These are phyloP conservation scores for Nycticebus coucang DNA, from an alignment of 2,113 vertebrate species.

Conservation along the genomic window DNA sequence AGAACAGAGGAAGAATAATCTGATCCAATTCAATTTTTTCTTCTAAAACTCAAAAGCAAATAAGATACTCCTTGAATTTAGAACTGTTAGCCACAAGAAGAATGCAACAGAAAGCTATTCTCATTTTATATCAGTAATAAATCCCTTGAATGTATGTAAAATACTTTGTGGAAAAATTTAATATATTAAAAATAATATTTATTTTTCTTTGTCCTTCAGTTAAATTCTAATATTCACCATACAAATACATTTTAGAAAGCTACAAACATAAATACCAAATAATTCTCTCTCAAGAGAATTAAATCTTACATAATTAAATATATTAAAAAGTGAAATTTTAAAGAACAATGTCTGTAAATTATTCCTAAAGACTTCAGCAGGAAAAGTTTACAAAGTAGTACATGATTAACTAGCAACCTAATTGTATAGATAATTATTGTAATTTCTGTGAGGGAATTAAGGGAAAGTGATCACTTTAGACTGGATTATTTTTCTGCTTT, in stretches of 20 bases:
- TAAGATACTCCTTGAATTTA: not conserved
- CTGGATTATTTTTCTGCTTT: not conserved
- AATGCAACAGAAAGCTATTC: not conserved
- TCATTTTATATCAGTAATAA: not conserved
- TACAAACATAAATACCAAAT: not conserved
- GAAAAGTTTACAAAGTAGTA: not conserved
- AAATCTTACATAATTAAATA: not conserved
- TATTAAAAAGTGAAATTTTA: not conserved
- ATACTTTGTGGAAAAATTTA: not conserved
- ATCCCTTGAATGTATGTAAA: not conserved
- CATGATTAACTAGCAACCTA: not conserved
- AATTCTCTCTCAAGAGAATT: not conserved
- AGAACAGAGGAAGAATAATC: not conserved
- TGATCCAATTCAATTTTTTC: not conserved
- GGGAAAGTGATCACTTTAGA: not conserved
- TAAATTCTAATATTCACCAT: not conserved
- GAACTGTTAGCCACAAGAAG: not conserved
- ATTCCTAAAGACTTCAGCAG: not conserved
- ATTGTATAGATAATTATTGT: not conserved
- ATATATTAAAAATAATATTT: not conserved
- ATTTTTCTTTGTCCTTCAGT: not conserved
- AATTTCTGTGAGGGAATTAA: not conserved
- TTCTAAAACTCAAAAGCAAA: not conserved
- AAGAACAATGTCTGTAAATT: not conserved
- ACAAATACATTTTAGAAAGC: not conserved